Percentiles rank a stretch among this genome's conserved stretches.
Conservation (phyloP, 2,888 invertebrate species). For the Megaustenia siamemsis region DNA sequence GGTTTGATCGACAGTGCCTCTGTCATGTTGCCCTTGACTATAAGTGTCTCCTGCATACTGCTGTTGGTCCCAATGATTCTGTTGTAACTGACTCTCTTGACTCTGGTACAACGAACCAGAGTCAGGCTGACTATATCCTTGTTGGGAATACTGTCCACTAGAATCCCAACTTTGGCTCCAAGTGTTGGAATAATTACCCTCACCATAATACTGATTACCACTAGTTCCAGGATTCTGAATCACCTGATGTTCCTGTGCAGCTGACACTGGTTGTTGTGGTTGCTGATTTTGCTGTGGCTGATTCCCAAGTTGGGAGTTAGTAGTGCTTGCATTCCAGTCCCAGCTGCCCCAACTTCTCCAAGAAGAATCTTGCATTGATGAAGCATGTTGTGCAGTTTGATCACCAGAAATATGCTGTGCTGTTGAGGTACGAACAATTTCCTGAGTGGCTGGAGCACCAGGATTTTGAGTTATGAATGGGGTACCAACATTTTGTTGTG, state of each 20-base stretch:
- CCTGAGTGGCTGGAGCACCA: too few relatives aligned
- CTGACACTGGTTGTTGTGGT: too few relatives aligned
- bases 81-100: constrained; percentile 36
- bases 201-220: constrained; percentile 25
- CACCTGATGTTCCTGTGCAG: too few relatives aligned
- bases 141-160: constrained; percentile 6
- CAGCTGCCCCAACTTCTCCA: constrained; percentile 57
- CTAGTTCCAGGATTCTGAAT: too few relatives aligned
- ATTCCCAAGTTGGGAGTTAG: too few relatives aligned
- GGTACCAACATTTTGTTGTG: background rate
- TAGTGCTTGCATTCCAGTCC: constrained; percentile 4
- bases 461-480: background rate
- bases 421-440: too few relatives aligned
- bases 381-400: background rate
- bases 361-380: background rate
- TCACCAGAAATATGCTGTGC: too few relatives aligned
- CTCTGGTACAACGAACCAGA: background rate
- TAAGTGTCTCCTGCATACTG: background rate
- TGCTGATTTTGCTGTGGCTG: background rate
- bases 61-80: background rate
- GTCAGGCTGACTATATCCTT: background rate
- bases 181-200: too few relatives aligned
- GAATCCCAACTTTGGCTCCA: constrained; percentile 42
- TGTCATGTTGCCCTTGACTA: background rate
- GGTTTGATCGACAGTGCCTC: background rate